phyloP scores from a whole-genome alignment of 2,888 invertebrate species.

The Xylophagus ater region DNA sequence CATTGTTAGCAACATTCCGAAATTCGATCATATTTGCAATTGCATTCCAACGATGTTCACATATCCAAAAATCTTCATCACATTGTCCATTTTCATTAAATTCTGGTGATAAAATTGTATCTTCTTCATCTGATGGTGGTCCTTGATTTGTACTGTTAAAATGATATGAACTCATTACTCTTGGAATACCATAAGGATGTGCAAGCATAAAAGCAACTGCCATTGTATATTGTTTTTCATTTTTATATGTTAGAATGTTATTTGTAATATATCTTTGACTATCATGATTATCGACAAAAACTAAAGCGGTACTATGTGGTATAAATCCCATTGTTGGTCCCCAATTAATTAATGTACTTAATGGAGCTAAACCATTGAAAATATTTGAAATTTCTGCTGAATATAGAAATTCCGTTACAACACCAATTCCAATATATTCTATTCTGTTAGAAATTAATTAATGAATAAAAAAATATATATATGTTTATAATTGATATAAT shows the following conservation, averaged over 20 bases:
- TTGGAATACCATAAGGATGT: constrained; percentile 62
- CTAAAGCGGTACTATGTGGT: constrained; percentile 44
- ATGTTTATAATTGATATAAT: not conserved
- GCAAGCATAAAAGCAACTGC: constrained; percentile 56
- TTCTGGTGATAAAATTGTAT: constrained; percentile 41
- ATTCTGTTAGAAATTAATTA: constrained; percentile 26
- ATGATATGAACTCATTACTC: constrained; percentile 70
- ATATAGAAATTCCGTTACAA: constrained; percentile 54
- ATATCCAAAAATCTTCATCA: constrained; percentile 63
- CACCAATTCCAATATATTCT: constrained; percentile 42
- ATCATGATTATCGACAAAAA: constrained; percentile 77
- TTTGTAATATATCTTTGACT: constrained; percentile 47
- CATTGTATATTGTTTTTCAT: constrained; percentile 34
- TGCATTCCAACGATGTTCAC: constrained; percentile 69
- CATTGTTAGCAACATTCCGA: constrained; percentile 50
- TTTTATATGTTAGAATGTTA: constrained; percentile 34
- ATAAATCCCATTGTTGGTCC: constrained; percentile 42
- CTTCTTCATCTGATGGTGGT: constrained; percentile 43
- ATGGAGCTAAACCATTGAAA: constrained; percentile 46
- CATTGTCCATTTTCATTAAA: constrained; percentile 53
- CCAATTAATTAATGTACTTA: constrained; percentile 42
- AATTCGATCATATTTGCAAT: constrained; percentile 64
- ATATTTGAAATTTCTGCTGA: constrained; percentile 45
- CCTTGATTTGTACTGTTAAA: constrained; percentile 44
- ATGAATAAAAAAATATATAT: not conserved